These are phyloP conservation scores for Caradrina kadenii DNA, from an alignment of 2,888 invertebrate species.

Conservation along the genomic window DNA sequence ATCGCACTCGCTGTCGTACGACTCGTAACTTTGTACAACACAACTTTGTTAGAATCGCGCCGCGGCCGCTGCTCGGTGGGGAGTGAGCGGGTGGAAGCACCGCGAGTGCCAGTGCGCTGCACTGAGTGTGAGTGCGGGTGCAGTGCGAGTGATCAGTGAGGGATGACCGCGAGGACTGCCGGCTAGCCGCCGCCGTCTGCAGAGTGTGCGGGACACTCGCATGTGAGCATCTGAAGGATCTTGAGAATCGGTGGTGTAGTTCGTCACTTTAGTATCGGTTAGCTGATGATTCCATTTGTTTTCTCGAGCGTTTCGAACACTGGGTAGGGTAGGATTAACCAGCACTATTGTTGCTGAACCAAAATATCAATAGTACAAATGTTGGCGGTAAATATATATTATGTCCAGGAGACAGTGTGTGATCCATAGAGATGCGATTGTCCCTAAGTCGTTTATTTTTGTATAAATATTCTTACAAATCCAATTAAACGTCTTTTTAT, in stretches of 20 bases:
- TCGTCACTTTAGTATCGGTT: not conserved
- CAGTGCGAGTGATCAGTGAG: conserved; percentile 35
- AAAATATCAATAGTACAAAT: conserved; percentile 2
- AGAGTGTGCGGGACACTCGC: conserved; percentile 8
- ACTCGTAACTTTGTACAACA: conserved; percentile 34
- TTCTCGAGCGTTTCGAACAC: not conserved
- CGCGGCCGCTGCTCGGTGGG: not conserved
- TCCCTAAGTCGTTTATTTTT: not conserved
- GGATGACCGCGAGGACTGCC: not conserved
- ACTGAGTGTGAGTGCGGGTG: conserved; percentile 12
- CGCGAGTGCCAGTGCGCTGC: not conserved
- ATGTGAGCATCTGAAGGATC: conserved; percentile 29
- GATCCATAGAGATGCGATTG: no score
- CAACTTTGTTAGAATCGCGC: conserved; percentile 22
- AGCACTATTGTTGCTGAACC: no score
- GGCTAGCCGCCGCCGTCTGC: conserved; percentile 6
- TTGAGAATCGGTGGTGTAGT: not conserved
- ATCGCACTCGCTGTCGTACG: conserved; percentile 1
- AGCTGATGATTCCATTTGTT: not conserved
- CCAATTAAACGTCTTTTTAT: no score
- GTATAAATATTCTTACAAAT: no score
- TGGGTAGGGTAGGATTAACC: not conserved
- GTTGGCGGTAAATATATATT: not conserved
- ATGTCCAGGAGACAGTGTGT: not conserved
- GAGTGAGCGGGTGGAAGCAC: not conserved